These are phyloP conservation scores for Synodontis membranacea DNA, from an alignment of 2,113 vertebrate genomes.

Conservation along the genomic window DNA sequence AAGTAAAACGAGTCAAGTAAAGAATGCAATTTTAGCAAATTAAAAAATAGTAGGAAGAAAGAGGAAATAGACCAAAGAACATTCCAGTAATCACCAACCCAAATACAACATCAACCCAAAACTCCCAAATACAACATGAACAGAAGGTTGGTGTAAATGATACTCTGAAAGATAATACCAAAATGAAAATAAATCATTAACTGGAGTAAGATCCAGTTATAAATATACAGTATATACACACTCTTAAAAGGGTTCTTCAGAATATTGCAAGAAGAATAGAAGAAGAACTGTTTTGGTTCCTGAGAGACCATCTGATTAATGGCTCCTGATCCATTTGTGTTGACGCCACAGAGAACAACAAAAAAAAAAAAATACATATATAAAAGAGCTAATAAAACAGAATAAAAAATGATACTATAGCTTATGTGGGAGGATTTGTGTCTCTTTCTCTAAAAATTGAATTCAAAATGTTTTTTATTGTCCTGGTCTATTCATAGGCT, in stretches of 20 bases:
- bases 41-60: not conserved
- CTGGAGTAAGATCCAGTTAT: not conserved
- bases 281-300: not conserved
- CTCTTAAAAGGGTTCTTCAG: not conserved
- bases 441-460: not conserved
- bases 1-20: no score
- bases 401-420: no score
- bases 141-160: not conserved
- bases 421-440: not conserved
- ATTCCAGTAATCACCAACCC: not conserved
- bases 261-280: not conserved
- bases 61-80: no score
- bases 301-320: not conserved
- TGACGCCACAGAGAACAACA: not conserved
- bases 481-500: not conserved
- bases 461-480: not conserved
- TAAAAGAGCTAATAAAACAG: not conserved
- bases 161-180: not conserved
- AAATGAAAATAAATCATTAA: not conserved
- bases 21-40: not conserved
- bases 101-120: no score
- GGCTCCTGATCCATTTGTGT: not conserved
- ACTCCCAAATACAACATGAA: no score
- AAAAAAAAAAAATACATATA: no score
- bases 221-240: not conserved